Evolutionary conservation across 2,113 vertebrate genomes (phyloP).

Genomic region (Abramis brama): DNA sequence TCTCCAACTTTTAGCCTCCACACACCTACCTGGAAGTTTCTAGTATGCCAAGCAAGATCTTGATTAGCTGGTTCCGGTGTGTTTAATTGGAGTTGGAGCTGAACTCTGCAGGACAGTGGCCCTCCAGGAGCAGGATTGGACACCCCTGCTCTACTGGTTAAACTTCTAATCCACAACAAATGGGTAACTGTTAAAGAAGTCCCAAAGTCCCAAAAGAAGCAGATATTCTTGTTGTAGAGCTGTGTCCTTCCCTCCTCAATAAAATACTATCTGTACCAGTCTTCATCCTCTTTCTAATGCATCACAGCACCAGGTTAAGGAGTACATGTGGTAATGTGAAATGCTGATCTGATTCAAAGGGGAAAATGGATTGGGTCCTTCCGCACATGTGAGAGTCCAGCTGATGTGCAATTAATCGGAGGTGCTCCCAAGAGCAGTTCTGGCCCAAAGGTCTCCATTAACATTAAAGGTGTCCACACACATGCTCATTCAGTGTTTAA

Average conservation of each 20-base stretch:
- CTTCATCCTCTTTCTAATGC: background rate
- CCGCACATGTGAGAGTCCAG: background rate
- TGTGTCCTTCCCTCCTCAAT: too few relatives aligned
- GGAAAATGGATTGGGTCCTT: constrained; percentile 44
- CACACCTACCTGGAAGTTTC: too few relatives aligned
- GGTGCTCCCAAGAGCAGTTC: constrained; percentile 11
- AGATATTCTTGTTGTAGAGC: too few relatives aligned
- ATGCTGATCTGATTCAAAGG: constrained; percentile 17
- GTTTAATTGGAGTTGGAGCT: too few relatives aligned
- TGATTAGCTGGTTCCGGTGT: too few relatives aligned
- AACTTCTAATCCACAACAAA: background rate
- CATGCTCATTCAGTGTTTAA: background rate
- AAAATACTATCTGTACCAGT: background rate
- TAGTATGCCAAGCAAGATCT: too few relatives aligned
- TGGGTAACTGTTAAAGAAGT: background rate
- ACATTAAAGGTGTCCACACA: constrained; percentile 27
- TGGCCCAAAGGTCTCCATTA: constrained; percentile 30
- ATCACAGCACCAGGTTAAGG: background rate
- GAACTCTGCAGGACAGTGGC: too few relatives aligned
- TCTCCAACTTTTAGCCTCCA: too few relatives aligned
- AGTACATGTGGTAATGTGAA: background rate
- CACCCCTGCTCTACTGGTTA: background rate
- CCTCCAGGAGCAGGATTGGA: too few relatives aligned
- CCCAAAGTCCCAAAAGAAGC: too few relatives aligned
- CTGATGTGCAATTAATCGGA: constrained; percentile 29